phyloP scores from a whole-genome alignment of 2,888 invertebrate genomes.

The Epistrophe grossulariae region DNA sequence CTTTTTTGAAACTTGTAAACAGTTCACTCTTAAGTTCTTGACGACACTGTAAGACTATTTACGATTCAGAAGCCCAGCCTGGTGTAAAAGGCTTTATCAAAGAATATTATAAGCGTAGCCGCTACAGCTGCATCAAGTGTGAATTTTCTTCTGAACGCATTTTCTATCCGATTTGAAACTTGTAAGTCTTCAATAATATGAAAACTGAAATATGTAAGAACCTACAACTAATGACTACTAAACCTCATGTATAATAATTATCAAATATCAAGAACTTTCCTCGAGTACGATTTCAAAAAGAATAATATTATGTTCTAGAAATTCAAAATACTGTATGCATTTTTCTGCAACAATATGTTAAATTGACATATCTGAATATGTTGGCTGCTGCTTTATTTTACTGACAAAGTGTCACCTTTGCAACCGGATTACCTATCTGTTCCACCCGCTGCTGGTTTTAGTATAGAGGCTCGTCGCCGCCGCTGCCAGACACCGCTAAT shows the following conservation, averaged over 20 bases:
- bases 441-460: not conserved
- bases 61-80: too few relatives aligned
- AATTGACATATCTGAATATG: constrained; percentile 12
- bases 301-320: not conserved
- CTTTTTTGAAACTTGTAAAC: too few relatives aligned
- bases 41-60: not conserved
- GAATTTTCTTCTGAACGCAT: constrained; percentile 10
- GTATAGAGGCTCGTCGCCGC: not conserved
- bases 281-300: not conserved
- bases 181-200: constrained; percentile 46
- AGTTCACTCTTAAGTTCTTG: too few relatives aligned
- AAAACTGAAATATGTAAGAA: constrained; percentile 16
- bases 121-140: not conserved
- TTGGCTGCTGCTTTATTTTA: constrained; percentile 32
- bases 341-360: constrained; percentile 49
- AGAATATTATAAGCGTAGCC: not conserved
- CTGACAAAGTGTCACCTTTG: constrained; percentile 65
- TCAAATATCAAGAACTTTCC: constrained; percentile 11
- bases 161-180: constrained; percentile 31
- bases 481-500: not conserved
- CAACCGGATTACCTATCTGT: constrained; percentile 53
- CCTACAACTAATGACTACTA: not conserved
- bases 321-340: constrained; percentile 3
- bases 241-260: constrained; percentile 16
- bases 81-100: not conserved